Conservation (phyloP, 2,888 invertebrate genomes). For the Apotomis betuletana region DNA sequence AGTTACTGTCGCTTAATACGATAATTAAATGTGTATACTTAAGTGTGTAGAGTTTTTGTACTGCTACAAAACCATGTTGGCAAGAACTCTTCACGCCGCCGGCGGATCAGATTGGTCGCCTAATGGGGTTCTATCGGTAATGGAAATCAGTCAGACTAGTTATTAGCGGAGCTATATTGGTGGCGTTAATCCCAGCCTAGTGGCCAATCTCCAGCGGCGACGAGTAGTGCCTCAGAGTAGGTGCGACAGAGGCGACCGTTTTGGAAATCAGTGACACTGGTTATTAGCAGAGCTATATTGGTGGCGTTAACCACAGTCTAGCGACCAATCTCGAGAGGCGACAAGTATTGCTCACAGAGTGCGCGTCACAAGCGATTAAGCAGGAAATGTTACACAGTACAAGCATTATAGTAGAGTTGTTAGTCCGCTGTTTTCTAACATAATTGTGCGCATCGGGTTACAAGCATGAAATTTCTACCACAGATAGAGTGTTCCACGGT, state of each 20-base stretch:
- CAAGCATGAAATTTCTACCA: too few relatives aligned
- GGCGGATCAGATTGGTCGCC: background rate
- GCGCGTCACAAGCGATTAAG: background rate
- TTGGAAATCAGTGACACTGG: constrained; percentile 10
- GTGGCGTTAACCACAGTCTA: constrained; percentile 14
- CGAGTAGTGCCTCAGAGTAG: too few relatives aligned
- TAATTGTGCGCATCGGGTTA: too few relatives aligned
- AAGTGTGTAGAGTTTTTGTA: too few relatives aligned
- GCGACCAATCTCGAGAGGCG: constrained; percentile 20
- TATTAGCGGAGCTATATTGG: constrained; percentile 28
- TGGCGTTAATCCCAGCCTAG: constrained; percentile 13
- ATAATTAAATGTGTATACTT: too few relatives aligned
- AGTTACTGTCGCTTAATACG: too few relatives aligned
- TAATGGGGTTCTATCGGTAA: constrained; percentile 12
- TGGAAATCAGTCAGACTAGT: constrained; percentile 11
- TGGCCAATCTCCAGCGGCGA: constrained; percentile 14
- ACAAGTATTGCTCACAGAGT: constrained; percentile 15
- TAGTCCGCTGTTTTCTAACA: too few relatives aligned
- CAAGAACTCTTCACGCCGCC: background rate
- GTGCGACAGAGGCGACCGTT: too few relatives aligned
- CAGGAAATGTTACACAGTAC: background rate
- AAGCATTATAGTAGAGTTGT: too few relatives aligned
- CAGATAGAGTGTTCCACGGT: too few relatives aligned
- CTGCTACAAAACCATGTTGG: background rate
- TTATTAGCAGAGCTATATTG: constrained; percentile 28